phyloP scores from a whole-genome alignment of 2,888 invertebrate species.

The Thecocarcelia acutangulata region DNA sequence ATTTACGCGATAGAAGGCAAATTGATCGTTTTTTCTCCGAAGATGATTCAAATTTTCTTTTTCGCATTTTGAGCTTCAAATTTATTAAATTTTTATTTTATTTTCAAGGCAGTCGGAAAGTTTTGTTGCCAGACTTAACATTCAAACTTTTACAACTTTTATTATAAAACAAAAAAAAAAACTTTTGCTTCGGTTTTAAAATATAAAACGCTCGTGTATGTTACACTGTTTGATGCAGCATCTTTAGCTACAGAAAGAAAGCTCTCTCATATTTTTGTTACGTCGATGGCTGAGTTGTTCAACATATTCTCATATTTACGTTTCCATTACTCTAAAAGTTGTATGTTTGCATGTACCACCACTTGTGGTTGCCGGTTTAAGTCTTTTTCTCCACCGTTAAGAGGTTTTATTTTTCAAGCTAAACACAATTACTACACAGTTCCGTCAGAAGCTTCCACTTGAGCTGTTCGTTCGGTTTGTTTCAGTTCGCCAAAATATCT shows the following conservation, averaged over 20 bases:
- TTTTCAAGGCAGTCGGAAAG: too few relatives aligned
- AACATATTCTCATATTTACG: conserved; percentile 48
- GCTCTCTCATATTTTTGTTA: conserved; percentile 25
- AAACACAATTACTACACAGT: conserved; percentile 76
- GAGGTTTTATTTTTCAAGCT: conserved; percentile 76
- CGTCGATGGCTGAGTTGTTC: too few relatives aligned
- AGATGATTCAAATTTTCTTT: too few relatives aligned
- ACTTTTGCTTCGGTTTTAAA: not conserved
- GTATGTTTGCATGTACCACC: conserved; percentile 35
- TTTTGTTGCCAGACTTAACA: too few relatives aligned
- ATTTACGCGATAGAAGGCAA: too few relatives aligned
- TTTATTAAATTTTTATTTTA: too few relatives aligned
- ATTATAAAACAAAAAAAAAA: not conserved
- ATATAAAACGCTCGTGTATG: conserved; percentile 1
- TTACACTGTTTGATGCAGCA: conserved; percentile 49
- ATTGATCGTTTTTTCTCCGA: too few relatives aligned
- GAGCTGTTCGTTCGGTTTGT: conserved; percentile 72
- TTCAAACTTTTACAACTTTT: not conserved
- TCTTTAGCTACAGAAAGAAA: conserved; percentile 50
- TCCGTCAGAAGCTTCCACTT: conserved; percentile 76
- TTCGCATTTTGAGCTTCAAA: too few relatives aligned
- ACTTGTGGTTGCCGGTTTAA: conserved; percentile 70
- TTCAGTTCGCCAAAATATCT: conserved; percentile 35
- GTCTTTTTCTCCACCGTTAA: conserved; percentile 50
- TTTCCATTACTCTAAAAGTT: conserved; percentile 35